These are phyloP conservation scores for Hycleus phaleratus DNA, from an alignment of 1,140 invertebrate species.

Conservation along the genomic window DNA sequence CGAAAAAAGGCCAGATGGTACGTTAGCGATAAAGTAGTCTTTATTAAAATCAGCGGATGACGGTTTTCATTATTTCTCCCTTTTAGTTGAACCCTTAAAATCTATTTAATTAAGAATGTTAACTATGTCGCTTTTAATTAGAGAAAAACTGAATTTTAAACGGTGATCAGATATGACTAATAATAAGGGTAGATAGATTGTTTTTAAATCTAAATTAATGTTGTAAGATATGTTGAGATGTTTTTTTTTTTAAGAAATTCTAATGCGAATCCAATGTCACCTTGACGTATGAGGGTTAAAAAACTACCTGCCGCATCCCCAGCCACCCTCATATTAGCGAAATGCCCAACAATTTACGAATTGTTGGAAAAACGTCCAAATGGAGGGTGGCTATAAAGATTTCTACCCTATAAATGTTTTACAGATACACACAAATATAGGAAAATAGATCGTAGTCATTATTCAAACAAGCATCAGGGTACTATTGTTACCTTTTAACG, in stretches of 20 bases:
- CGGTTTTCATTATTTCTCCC: neutral
- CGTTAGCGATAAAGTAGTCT: slow-evolving; percentile 3
- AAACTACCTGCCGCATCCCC: slow-evolving; percentile 7
- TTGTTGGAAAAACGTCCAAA: neutral
- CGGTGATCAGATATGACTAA: slow-evolving; percentile 3
- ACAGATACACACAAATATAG: no score
- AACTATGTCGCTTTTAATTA: slow-evolving; percentile 7
- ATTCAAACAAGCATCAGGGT: slow-evolving; percentile 9
- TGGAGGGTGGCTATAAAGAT: slow-evolving; percentile 7
- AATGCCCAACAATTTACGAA: slow-evolving; percentile 1
- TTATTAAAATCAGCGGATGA: slow-evolving; percentile 9
- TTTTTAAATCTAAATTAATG: no score
- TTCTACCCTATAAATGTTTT: no score
- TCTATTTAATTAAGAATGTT: slow-evolving; percentile 3
- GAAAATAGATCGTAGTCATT: slow-evolving; percentile 5
- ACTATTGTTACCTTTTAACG: slow-evolving; percentile 10
- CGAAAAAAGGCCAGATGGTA: slow-evolving; percentile 2
- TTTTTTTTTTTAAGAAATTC: no score
- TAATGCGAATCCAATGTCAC: slow-evolving; percentile 10
- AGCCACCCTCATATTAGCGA: slow-evolving; percentile 14
- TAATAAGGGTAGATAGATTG: no score
- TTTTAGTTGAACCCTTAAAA: slow-evolving; percentile 3
- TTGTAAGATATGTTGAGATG: no score
- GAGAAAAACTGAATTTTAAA: slow-evolving; percentile 2
- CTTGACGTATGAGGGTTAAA: slow-evolving; percentile 13